Evolutionary conservation across 2,797 vertebrate genomes (phyloP).

Genomic region (Xiphorhynchus erythropygius): DNA sequence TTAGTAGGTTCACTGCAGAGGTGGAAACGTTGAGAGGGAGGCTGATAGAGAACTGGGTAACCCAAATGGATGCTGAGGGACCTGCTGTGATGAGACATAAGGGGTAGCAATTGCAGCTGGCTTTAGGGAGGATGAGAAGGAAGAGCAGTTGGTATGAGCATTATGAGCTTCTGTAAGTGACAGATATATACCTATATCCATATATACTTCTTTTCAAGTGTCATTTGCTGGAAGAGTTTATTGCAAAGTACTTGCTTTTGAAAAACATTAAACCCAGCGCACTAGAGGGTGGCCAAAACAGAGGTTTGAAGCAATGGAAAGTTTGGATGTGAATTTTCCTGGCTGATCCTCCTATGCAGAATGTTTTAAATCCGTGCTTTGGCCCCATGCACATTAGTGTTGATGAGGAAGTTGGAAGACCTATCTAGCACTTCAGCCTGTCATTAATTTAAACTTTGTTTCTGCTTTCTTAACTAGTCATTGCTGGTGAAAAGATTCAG

Average conservation of each 20-base stretch:
- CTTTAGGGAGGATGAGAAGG: background rate
- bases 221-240: background rate
- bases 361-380: background rate
- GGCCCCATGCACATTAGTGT: background rate
- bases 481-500: background rate
- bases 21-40: background rate
- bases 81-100: background rate
- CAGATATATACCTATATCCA: background rate
- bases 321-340: background rate
- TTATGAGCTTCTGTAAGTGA: background rate
- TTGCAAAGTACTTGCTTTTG: background rate
- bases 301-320: background rate
- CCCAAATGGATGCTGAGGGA: background rate
- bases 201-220: background rate
- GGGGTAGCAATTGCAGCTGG: background rate
- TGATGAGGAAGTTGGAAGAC: background rate
- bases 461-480: background rate
- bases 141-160: background rate
- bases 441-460: background rate
- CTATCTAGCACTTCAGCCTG: background rate
- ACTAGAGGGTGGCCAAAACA: background rate
- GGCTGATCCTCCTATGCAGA: background rate
- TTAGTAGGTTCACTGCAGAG: background rate
- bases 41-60: background rate
- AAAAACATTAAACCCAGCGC: background rate